Conservation (phyloP, 2,113 vertebrate species). For the Epinephelus cyanopodus region DNA sequence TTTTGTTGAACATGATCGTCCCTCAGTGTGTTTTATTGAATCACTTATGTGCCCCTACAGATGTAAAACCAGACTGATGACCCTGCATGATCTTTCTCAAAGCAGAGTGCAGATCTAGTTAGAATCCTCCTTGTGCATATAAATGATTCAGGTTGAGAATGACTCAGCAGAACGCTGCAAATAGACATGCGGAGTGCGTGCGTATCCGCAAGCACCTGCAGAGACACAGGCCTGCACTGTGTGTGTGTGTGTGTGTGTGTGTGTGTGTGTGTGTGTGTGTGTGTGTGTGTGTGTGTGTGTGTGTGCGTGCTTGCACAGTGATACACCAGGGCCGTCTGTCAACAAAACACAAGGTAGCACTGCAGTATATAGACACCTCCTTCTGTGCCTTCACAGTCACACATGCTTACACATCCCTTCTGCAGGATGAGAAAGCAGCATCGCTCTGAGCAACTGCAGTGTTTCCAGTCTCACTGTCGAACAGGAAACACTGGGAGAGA, state of each 20-base stretch:
- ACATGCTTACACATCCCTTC: slow-evolving; percentile 39
- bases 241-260: neutral
- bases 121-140: slow-evolving; percentile 7
- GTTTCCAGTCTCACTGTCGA: neutral
- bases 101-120: neutral
- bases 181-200: neutral
- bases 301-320: neutral
- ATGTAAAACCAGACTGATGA: neutral
- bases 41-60: neutral
- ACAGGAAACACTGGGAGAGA: neutral
- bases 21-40: neutral
- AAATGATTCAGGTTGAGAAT: slow-evolving; percentile 63
- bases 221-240: neutral
- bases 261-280: neutral
- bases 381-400: slow-evolving; percentile 9
- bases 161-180: slow-evolving; percentile 66
- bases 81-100: slow-evolving; percentile 8
- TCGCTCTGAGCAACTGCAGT: neutral
- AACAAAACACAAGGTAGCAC: slow-evolving; percentile 30
- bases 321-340: neutral
- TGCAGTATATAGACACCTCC: slow-evolving; percentile 17
- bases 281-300: neutral
- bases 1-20: neutral
- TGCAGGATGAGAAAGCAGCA: neutral
- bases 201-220: slow-evolving; percentile 25